A percentile compares a stretch with the other conserved stretches of the same genome.
phyloP scores from a whole-genome alignment of 2,797 vertebrate species.

The Spea hammondii region DNA sequence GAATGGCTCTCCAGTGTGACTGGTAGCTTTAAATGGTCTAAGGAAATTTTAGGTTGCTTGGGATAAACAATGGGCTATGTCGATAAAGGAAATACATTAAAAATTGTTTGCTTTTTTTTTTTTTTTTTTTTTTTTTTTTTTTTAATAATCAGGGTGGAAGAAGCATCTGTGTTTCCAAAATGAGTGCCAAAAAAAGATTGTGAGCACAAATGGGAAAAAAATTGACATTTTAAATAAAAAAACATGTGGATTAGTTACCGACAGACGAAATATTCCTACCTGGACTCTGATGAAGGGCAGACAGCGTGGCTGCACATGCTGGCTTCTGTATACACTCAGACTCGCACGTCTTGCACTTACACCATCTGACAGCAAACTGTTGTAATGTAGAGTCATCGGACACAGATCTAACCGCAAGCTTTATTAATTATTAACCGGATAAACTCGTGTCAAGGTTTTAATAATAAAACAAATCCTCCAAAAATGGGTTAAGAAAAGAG shows the following conservation, averaged over 20 bases:
- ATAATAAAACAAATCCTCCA: constrained; percentile 46
- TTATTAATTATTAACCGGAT: constrained; percentile 57
- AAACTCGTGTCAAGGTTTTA: constrained; percentile 50
- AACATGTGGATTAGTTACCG: background rate
- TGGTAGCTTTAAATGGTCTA: too few relatives aligned
- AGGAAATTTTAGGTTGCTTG: too few relatives aligned
- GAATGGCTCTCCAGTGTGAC: too few relatives aligned
- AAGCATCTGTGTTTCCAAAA: too few relatives aligned
- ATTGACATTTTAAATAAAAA: too few relatives aligned
- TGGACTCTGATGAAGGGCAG: constrained; percentile 17
- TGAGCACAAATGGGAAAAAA: too few relatives aligned
- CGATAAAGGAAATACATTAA: too few relatives aligned
- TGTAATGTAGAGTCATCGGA: constrained; percentile 30
- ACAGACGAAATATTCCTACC: constrained; percentile 26
- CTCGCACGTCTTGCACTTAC: constrained; percentile 10
- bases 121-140: too few relatives aligned
- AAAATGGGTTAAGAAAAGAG: constrained; percentile 26
- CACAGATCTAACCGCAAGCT: constrained; percentile 44
- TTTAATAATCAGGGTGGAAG: too few relatives aligned
- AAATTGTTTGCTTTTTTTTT: too few relatives aligned
- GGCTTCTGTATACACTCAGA: constrained; percentile 14
- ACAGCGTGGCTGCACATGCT: constrained; percentile 45
- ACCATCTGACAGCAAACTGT: constrained; percentile 23
- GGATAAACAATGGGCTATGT: too few relatives aligned
- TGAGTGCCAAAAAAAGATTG: too few relatives aligned